These are phyloP conservation scores for Sebastes nivosus DNA, from an alignment of 2,797 vertebrate genomes.

Conservation along the genomic window DNA sequence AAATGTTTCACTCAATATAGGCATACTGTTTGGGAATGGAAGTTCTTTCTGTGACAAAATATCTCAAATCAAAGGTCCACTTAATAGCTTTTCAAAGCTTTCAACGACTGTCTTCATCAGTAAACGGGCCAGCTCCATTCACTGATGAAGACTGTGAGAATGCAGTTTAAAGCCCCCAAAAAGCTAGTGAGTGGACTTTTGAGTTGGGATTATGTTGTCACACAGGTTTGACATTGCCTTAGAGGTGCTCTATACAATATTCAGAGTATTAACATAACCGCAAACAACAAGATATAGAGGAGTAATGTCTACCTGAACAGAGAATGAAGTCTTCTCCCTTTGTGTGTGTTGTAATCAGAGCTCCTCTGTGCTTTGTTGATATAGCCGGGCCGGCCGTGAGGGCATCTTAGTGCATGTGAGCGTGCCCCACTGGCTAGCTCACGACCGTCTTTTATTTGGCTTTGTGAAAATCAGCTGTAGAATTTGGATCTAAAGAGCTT, in stretches of 20 bases:
- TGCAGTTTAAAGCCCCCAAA: neutral
- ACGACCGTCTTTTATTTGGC: neutral
- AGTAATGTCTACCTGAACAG: neutral
- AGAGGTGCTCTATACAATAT: too few species aligned
- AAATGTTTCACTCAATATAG: neutral
- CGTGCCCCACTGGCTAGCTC: too few species aligned
- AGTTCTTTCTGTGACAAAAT: neutral
- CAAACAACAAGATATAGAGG: neutral
- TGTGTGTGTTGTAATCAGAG: too few species aligned
- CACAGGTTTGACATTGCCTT: neutral
- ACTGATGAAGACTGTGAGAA: neutral
- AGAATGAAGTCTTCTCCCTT: neutral
- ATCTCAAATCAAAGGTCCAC: neutral
- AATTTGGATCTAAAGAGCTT: neutral
- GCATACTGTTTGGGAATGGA: neutral
- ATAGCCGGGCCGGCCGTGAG: too few species aligned
- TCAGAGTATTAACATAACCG: neutral
- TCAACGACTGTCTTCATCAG: neutral
- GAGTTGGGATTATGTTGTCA: neutral
- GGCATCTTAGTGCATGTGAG: too few species aligned
- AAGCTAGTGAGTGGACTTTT: neutral
- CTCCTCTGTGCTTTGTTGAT: too few species aligned
- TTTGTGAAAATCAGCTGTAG: neutral
- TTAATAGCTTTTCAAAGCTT: neutral
- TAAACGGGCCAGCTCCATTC: neutral